Evolutionary conservation across 2,797 vertebrate genomes (phyloP).

Genomic region (Pithecia hirsuta): DNA sequence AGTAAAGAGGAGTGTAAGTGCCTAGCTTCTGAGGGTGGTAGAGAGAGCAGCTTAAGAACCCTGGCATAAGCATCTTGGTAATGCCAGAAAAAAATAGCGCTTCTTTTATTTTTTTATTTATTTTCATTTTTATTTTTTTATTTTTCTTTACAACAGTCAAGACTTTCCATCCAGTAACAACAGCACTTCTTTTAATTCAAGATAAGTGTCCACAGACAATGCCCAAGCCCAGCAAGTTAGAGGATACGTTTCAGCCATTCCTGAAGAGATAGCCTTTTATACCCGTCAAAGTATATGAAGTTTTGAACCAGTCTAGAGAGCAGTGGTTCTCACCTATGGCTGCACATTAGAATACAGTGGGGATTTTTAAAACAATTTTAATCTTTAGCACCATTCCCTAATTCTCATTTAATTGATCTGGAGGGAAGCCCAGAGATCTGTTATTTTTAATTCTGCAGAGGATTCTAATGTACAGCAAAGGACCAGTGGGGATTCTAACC

Average conservation of each 20-base stretch:
- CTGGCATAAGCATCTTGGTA: neutral
- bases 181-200: neutral
- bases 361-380: neutral
- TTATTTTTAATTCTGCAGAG: constrained; percentile 6
- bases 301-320: neutral
- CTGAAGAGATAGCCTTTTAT: neutral
- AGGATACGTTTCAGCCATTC: neutral
- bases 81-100: neutral
- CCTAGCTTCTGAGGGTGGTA: neutral
- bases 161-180: too few relatives aligned
- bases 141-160: too few relatives aligned
- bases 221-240: neutral
- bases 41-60: neutral
- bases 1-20: constrained; percentile 94
- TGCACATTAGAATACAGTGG: neutral
- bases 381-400: neutral
- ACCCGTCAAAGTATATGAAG: neutral
- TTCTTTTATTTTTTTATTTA: constrained; percentile 29
- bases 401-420: constrained; percentile 37
- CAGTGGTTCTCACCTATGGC: neutral
- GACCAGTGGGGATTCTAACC: neutral
- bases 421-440: neutral
- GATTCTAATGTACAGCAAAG: neutral
- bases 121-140: neutral
- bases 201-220: neutral